These are phyloP conservation scores for Noctua fimbriata DNA, from an alignment of 2,888 invertebrate species.

Conservation along the genomic window DNA sequence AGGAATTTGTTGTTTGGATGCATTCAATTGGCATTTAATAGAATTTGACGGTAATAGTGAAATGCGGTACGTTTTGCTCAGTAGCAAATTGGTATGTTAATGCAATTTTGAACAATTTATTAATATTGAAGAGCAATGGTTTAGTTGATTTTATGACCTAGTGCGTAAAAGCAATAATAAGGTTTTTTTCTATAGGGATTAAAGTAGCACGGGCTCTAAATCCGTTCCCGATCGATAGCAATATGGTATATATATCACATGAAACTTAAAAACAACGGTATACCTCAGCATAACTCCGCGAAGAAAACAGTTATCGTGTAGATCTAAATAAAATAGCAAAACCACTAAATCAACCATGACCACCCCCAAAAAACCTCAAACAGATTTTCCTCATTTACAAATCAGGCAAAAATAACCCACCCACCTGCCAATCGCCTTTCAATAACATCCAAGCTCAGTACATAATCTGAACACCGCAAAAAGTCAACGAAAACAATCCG, in stretches of 20 bases:
- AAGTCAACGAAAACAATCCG: conserved; percentile 51
- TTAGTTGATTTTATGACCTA: background rate
- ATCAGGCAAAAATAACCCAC: background rate
- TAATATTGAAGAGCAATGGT: background rate
- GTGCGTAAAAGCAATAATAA: background rate
- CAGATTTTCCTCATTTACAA: background rate
- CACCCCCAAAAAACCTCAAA: conserved; percentile 14
- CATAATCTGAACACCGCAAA: conserved; percentile 43
- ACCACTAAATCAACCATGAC: conserved; percentile 7
- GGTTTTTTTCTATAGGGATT: background rate
- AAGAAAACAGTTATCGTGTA: background rate
- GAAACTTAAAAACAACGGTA: background rate
- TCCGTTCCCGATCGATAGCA: background rate
- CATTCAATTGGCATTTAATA: background rate
- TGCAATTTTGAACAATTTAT: background rate
- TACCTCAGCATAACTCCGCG: too few species aligned
- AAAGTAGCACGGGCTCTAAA: background rate
- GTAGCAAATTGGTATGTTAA: too few species aligned
- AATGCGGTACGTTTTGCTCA: background rate
- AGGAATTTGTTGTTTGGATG: conserved; percentile 15
- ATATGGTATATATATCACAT: background rate
- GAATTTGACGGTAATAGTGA: background rate
- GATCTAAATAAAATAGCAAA: background rate
- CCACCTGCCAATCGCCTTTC: conserved; percentile 40
- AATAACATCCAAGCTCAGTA: conserved; percentile 21